Base-by-base conservation (phyloP, 2,888 invertebrate genomes). In the Cacoxenus indagator region DNA sequence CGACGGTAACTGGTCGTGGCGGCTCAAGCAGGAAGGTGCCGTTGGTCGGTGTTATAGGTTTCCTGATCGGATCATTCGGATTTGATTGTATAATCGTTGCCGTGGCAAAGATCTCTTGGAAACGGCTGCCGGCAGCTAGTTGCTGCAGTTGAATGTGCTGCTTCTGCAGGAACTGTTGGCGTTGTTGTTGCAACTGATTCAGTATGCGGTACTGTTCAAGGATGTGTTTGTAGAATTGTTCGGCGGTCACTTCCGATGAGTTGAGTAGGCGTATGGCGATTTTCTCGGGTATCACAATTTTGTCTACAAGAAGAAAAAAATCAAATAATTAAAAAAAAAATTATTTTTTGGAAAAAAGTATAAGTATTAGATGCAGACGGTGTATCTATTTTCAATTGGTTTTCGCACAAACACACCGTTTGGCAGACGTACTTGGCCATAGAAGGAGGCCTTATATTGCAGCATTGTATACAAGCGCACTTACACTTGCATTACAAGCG, bases 241-340 rank as follows among this genome's bases (percentile, higher is more conserved):
- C 88, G 70, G 84, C 87, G 78, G 82, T 85, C 75, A 87, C 87
- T 86, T 86, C 89, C 76, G 84, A 84, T 77, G 84, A 84, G 78
- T 88, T 88, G 57, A 85, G 78, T 75, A 87, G 86, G 72, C 84
- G 86, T 76, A 88, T 87, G 72, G 87, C 88, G 70, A 88, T 86
- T 81, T 86, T 86, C 78, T 88, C 88, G 73, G 88, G 87, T 83
- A 88, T 87, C 81, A 87, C 85, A 82, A 88, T 86, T 87, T 87
- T 86, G 78, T 88, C 88, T 87, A 78, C 62, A 85, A 83, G 31
- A 31, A 19, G 5, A 29, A 37, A 24, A n/a, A 69, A 8, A 54
- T 1, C 19, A 8, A 64, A 46, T 1, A n/a, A 48, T 22, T 37
- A 6, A 8, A 59, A 59, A 57, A 59, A 27, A 43, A 37, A 37